Evolutionary conservation across 2,888 invertebrate genomes (phyloP).

Genomic region (Apamea anceps): DNA sequence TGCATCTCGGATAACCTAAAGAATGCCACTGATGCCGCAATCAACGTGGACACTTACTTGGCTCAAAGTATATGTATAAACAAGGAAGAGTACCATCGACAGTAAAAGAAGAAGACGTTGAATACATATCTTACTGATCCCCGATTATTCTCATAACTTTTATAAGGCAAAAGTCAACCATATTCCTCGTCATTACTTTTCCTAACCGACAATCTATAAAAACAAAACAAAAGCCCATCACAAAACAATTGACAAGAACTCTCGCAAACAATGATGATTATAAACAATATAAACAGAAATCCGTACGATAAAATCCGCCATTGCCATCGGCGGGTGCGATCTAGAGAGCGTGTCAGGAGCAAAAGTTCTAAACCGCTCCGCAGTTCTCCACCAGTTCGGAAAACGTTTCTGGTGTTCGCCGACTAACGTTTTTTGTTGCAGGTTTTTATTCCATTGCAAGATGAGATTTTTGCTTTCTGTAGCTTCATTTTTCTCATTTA

Average conservation of each 20-base stretch:
- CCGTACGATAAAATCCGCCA: conserved; percentile 30
- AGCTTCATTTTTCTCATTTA: not conserved
- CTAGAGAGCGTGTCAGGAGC: conserved; percentile 74
- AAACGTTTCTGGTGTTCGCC: conserved; percentile 83
- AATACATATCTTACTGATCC: not conserved
- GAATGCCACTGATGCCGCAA: not conserved
- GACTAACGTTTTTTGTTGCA: conserved; percentile 72
- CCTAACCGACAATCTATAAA: conserved; percentile 23
- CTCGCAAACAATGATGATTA: conserved; percentile 52
- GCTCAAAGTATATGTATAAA: not conserved
- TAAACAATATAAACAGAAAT: conserved; percentile 35
- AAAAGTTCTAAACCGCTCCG: conserved; percentile 80
- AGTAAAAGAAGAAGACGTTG: not conserved
- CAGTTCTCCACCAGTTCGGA: conserved; percentile 73
- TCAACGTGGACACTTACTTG: not conserved
- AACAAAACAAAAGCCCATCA: conserved; percentile 42
- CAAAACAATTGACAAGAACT: conserved; percentile 43
- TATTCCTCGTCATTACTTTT: not conserved
- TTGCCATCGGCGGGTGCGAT: conserved; percentile 62
- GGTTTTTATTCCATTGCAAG: conserved; percentile 27
- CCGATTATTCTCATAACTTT: not conserved
- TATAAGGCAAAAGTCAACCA: not conserved
- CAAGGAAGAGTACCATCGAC: not conserved
- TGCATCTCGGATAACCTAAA: not conserved
- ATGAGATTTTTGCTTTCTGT: not conserved